Percentiles rank a stretch among this genome's conserved stretches.
phyloP scores from a whole-genome alignment of 2,888 invertebrate genomes.

The Thereva unica region DNA sequence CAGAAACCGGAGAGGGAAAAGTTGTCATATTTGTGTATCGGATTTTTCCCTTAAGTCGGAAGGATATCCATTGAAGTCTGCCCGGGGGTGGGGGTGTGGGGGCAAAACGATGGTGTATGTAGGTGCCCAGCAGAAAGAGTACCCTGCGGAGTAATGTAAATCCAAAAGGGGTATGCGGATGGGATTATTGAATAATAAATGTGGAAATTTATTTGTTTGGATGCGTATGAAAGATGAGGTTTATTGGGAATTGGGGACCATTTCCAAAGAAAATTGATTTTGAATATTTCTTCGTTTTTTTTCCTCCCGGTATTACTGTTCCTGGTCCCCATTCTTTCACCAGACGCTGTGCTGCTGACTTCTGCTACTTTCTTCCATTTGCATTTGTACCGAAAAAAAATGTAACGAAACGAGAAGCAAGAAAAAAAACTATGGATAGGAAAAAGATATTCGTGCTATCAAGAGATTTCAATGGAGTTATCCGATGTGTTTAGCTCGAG shows the following conservation, averaged over 20 bases:
- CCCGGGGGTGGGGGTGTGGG: too few relatives aligned
- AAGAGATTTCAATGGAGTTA: slow-evolving; percentile 27
- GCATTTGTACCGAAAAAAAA: neutral
- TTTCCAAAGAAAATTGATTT: slow-evolving; percentile 42
- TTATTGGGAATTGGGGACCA: slow-evolving; percentile 43
- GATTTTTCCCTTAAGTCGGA: slow-evolving; percentile 7
- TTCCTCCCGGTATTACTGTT: neutral
- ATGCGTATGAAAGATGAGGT: slow-evolving; percentile 43
- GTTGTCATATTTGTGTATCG: slow-evolving; percentile 34
- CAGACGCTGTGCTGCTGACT: slow-evolving; percentile 1
- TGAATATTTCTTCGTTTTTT: slow-evolving; percentile 36
- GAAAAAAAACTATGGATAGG: slow-evolving; percentile 18
- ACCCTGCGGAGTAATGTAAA: slow-evolving; percentile 41
- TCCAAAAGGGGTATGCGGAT: slow-evolving; percentile 39
- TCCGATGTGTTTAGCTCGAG: slow-evolving; percentile 6
- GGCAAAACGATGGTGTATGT: neutral
- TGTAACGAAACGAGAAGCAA: too few relatives aligned
- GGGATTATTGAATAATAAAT: slow-evolving; percentile 43
- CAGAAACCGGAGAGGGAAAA: slow-evolving; percentile 23
- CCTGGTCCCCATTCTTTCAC: too few relatives aligned
- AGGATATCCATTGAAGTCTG: too few relatives aligned
- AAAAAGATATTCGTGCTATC: slow-evolving; percentile 11
- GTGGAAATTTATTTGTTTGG: slow-evolving; percentile 43
- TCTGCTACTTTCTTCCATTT: slow-evolving; percentile 24
- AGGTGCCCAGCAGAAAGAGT: slow-evolving; percentile 24